phyloP scores from a whole-genome alignment of 2,113 vertebrate genomes.

The Tragulus kanchil region DNA sequence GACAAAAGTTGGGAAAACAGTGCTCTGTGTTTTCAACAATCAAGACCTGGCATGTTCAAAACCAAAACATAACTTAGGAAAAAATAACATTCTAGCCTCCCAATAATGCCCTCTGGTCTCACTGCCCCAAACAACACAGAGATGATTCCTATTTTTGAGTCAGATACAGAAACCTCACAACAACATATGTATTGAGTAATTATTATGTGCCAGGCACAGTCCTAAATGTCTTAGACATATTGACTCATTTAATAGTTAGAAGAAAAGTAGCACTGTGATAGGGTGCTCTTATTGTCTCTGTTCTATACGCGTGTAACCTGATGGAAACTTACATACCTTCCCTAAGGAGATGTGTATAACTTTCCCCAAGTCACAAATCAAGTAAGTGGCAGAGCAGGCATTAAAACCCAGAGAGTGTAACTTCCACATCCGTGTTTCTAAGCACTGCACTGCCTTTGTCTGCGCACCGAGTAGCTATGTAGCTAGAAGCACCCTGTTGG shows the following conservation, averaged over 20 bases:
- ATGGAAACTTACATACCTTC: background rate
- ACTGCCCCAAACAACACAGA: background rate
- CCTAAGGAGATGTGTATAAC: background rate
- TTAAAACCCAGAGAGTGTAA: background rate
- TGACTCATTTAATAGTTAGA: background rate
- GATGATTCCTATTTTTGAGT: background rate
- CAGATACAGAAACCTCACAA: background rate
- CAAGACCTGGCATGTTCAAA: background rate
- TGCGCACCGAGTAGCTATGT: background rate
- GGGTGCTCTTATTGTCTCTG: background rate
- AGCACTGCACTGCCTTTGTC: background rate
- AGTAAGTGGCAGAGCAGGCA: background rate
- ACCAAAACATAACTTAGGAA: background rate
- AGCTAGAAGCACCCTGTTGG: background rate
- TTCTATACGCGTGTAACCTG: background rate
- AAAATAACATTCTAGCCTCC: background rate
- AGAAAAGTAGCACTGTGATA: background rate
- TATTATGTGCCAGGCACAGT: background rate
- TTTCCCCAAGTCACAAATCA: background rate
- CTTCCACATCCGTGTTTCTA: background rate
- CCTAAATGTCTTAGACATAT: background rate
- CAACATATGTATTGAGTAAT: background rate
- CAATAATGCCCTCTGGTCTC: conserved; percentile 6
- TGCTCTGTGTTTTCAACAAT: background rate
- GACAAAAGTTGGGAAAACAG: background rate